Base-by-base conservation (phyloP, 2,797 vertebrate species). In the Chelon auratus region DNA sequence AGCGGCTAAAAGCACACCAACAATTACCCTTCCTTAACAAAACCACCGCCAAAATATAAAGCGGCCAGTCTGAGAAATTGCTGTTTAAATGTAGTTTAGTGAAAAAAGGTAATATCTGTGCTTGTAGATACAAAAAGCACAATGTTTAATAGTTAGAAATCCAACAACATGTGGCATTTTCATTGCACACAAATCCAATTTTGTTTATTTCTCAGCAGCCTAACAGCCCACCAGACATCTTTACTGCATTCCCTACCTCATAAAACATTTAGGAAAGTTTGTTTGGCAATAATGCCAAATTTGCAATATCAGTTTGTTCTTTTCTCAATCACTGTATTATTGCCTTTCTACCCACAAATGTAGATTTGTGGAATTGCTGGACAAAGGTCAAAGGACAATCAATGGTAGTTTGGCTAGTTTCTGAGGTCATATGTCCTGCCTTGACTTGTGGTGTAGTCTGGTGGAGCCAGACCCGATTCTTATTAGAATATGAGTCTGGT, bases 211-310 rank as follows among this genome's bases (percentile, higher is more conserved):
- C 30, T 58, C 48, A 17, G 8, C 2, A 42, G 13, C 51, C 43
- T 39, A 5, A 12, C 59, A 22, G 20, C 17, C 1, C 4, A 45
- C n/a, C 9, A 61, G 36, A 37, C 63, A 76, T 69, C 40, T 79
- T 68, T 45, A 58, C 30, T 24, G 47, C 24, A 75, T 67, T 68
- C 47, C 12, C 8, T 47, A 14, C 7, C 17, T 55, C 40, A 18
- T 63, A 47, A 68, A 70, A 55, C 63, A 11, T 64, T 52, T 42
- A 12, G 15, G 40, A 18, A 3, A 5, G 36, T 45, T 37, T 55
- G 20, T 67, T 56, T 52, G 45, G 39, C 51, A 63, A 51, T 45
- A 62, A 42, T 69, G 8, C 45, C 3, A 72, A 75, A 37, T 24
- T 39, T 37, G 24, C 12, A 9, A 54, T 18, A 68, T 11, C n/a